Conservation (phyloP, 2,797 vertebrate genomes). For the Xenentodon cancila region DNA sequence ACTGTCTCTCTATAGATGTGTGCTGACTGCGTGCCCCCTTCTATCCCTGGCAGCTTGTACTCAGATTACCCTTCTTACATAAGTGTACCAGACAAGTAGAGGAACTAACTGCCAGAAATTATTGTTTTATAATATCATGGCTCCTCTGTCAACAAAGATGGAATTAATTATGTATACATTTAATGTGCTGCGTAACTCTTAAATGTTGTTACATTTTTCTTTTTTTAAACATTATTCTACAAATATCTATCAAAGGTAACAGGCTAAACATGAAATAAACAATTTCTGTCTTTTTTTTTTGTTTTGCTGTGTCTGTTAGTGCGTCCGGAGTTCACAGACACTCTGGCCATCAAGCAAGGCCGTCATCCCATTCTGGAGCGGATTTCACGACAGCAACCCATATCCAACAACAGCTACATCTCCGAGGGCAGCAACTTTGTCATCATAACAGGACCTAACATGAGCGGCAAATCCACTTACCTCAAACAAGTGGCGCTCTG, state of each 20-base stretch:
- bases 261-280: neutral
- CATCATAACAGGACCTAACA: constrained; percentile 96
- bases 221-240: neutral
- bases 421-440: constrained; percentile 94
- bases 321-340: constrained; percentile 97
- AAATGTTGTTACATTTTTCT: neutral
- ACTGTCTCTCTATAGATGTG: constrained; percentile 67
- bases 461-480: constrained; percentile 98
- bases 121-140: neutral
- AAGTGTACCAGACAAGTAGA: constrained; percentile 65
- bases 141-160: constrained; percentile 4
- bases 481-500: constrained; percentile 96
- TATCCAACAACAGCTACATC: constrained; percentile 93
- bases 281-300: neutral
- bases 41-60: constrained; percentile 62
- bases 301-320: constrained; percentile 77
- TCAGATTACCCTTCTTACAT: constrained; percentile 76
- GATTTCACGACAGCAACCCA: constrained; percentile 88
- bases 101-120: constrained; percentile 36
- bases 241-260: neutral
- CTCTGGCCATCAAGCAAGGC: constrained; percentile 93
- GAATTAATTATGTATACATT: neutral
- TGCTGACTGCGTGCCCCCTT: constrained; percentile 66
- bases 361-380: constrained; percentile 96
- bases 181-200: neutral